phyloP scores from a whole-genome alignment of 2,888 invertebrate genomes.

The Tryphoninae sp. region DNA sequence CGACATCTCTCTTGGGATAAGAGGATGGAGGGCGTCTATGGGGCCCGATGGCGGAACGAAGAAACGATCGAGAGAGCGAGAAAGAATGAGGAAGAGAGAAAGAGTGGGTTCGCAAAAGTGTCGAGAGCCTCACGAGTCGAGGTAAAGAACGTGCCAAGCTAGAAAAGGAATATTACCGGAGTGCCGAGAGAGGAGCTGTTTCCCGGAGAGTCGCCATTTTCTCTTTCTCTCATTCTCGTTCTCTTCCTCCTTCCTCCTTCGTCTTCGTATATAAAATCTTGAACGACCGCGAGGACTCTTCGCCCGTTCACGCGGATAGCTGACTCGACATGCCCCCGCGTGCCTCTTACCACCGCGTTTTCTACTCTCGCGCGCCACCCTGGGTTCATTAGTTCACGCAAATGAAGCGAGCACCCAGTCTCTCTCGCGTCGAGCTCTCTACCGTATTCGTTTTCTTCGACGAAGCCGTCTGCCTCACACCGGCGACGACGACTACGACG shows the following conservation, averaged over 20 bases:
- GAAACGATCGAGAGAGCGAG: background rate
- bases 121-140: conserved; percentile 46
- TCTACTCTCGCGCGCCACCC: conserved; percentile 48
- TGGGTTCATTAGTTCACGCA: conserved; percentile 69
- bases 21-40: conserved; percentile 14
- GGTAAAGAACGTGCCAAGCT: conserved; percentile 57
- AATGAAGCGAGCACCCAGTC: conserved; percentile 61
- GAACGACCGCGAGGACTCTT: conserved; percentile 58
- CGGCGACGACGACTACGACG: conserved; percentile 25
- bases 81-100: background rate
- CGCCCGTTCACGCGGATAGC: conserved; percentile 49
- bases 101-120: conserved; percentile 34
- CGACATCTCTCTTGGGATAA: conserved; percentile 33
- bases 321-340: conserved; percentile 56
- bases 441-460: conserved; percentile 41
- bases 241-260: conserved; percentile 34
- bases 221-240: conserved; percentile 8
- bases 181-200: conserved; percentile 54
- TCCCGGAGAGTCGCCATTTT: conserved; percentile 60
- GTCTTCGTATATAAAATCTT: conserved; percentile 59
- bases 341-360: conserved; percentile 27
- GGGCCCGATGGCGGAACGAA: conserved; percentile 12
- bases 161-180: conserved; percentile 57
- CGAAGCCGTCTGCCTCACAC: conserved; percentile 42
- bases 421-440: conserved; percentile 49